Base-by-base conservation (phyloP, 2,113 vertebrate species). In the Cynoglossus semilaevis region DNA sequence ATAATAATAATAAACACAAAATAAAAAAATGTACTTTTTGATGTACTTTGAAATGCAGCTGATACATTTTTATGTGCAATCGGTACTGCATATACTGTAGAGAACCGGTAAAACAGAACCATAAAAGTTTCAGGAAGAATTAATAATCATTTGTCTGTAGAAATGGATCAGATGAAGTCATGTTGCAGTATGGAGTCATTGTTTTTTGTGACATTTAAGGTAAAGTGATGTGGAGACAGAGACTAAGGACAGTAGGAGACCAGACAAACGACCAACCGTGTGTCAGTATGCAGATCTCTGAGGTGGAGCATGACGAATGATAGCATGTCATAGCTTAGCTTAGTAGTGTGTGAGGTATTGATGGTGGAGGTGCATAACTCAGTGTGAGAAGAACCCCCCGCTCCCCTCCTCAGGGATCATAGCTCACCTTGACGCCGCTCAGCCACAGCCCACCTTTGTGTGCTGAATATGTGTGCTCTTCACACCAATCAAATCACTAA, bases 301-400 rank as follows among this genome's bases (percentile, higher is more conserved):
- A 46, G 64, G 44, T 9, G 36, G 49, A 58, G 51, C 53, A 75
- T 62, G 42, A 70, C 72, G 80, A 80, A 53, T 61, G 73, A 79
- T 67, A 64, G 55, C 16, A 14, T 76, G 74, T 65, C 54, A 18
- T 58, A 49, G 60, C 70, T 76, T 80, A 76, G 71, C 76, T 79
- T 60, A 54, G 63, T 67, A 68, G 74, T 68, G 80, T 58, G 81
- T 74, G 53, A 82, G 84, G 85, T 29, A 84, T 77, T 74, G 81
- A 76, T 77, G 56, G 48, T 18, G 50, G 64, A 74, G 81, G 77
- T 47, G 48, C 51, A 78, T 79, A 83, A 80, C 77, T 85, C 82
- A 78, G 73, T 62, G 57, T 67, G 81, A 73, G 79, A 69, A 75
- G 72, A 74, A 78, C 67, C 11, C 36, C 70, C 63, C 74, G 79